These are phyloP conservation scores for Neopipo cinnamomea DNA, from an alignment of 2,113 vertebrate genomes.

Conservation along the genomic window DNA sequence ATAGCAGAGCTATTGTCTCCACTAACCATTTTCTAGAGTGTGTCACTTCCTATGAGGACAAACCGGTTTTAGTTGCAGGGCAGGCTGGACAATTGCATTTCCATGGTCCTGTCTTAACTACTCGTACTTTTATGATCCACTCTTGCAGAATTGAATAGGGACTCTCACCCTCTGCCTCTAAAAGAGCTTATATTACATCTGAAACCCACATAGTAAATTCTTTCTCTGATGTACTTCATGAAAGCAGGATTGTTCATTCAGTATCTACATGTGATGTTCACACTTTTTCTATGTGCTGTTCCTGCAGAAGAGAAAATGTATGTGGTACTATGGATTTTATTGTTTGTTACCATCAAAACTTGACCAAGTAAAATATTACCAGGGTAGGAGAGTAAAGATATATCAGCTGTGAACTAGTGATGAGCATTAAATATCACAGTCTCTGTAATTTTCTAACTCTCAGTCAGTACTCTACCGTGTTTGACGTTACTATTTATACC, in stretches of 20 bases:
- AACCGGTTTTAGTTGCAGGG: neutral
- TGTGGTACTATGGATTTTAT: neutral
- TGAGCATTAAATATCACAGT: neutral
- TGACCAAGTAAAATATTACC: neutral
- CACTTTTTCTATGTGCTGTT: neutral
- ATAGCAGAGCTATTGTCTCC: neutral
- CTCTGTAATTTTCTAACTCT: neutral
- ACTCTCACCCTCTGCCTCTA: neutral
- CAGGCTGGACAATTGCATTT: neutral
- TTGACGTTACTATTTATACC: neutral
- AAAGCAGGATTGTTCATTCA: neutral
- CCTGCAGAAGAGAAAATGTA: neutral
- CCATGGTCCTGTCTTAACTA: neutral
- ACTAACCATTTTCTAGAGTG: neutral
- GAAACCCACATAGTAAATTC: neutral
- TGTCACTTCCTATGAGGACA: neutral
- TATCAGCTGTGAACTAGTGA: neutral
- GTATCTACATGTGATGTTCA: neutral
- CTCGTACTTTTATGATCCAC: neutral
- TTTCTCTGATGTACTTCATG: neutral
- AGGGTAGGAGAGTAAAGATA: neutral
- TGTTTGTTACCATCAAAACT: neutral
- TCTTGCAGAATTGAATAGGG: neutral
- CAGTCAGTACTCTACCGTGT: neutral
- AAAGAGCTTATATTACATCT: neutral